Base-by-base conservation (phyloP, 2,797 vertebrate species). In the Gymnodraco acuticeps region DNA sequence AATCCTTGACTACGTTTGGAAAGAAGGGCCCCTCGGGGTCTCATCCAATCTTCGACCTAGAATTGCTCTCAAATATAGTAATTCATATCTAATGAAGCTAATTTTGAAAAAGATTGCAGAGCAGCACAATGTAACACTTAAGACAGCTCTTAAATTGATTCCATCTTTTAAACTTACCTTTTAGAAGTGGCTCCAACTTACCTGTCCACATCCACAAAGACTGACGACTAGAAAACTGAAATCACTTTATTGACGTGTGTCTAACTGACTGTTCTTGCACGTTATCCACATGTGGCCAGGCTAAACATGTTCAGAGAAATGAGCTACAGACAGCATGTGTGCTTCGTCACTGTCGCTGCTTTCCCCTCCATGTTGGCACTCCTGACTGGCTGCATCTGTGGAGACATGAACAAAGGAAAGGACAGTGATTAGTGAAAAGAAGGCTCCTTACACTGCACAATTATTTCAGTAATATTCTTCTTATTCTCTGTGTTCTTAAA, bases 101-200 rank as follows among this genome's bases (percentile, higher is more conserved):
- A 88, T 87, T 87, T 78, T 31, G 54, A 45, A 68, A 88, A 83
- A 87, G 85, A 82, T 87, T 64, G 54, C 73, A 68, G 20, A 16
- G 63, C 64, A 55, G 70, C 61, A 75, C 65, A 58, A 72, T 80
- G 86, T 85, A 80, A 85, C 70, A 84, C 75, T 84, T 85, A 70
- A 84, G 67, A 70, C 63, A 53, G 70, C 54, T 75, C 62, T 73
- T 71, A 81, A 87, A 87, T 84, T 46, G 71, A 85, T 87, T 83
- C 65, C 75, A 75, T 43, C 65, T 83, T 67, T 73, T 69, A 72
- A 86, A 89, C 89, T 85, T 91, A 92, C 91, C 90, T 92, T 87
- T 81, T 38, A 58, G 64, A 73, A 76, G 55, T 19, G 8, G 38
- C 64, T 64, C 66, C 45, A 12, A 88, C 91, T 92, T 81, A 87